Evolutionary conservation across 2,888 invertebrate genomes (phyloP), one percentile per base, ranked within the genome.

Genomic region (Apodemia mormo): DNA sequence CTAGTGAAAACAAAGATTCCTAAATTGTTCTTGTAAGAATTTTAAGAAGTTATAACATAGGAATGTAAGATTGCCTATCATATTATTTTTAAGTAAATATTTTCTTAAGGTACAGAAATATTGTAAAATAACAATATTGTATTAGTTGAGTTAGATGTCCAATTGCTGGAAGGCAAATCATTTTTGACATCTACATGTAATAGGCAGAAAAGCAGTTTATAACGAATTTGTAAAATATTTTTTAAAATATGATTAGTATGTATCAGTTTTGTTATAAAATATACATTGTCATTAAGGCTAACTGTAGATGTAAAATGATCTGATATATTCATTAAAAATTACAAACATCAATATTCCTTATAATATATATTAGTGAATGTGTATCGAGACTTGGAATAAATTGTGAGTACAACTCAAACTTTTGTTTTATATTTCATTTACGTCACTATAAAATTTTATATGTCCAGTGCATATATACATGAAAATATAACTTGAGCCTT

Each of bases 1-100:
- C 70, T 40, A 71, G 73, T 61, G 67, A 74, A 52, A 68, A 71
- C 29, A 66, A 68, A 68, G 71, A 68, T 58, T 58, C 58, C 58
- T 58, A 58, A 58, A 22, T 58, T 58, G 54, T 30, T 54, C 43
- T 67, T 58, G 8, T 58, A 58, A 66, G 58, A 68, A 56, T 68
- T 68, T 40, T 40, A 69, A 49, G 69, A 71, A 58, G 12, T 30
- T 68, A 33, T 67, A 40, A 66, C n/a, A 66, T 9, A 66, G 40
- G 10, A n/a, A 9, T 45, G 12, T 66, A 66, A 66, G 66, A 43
- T 66, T 66, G 66, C 45, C 43, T 66, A 66, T 66, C 29, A 30
- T 58, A 58, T 58, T 61, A 30, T 33, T 61, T 61, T 61, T 61
- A 61, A 61, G 61, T 61, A 61, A 30, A 61, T 61, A 61, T 61